Percentiles rank a stretch among this genome's conserved stretches.
Evolutionary conservation across 2,113 vertebrate genomes (phyloP).

Genomic region (Rostratula benghalensis): DNA sequence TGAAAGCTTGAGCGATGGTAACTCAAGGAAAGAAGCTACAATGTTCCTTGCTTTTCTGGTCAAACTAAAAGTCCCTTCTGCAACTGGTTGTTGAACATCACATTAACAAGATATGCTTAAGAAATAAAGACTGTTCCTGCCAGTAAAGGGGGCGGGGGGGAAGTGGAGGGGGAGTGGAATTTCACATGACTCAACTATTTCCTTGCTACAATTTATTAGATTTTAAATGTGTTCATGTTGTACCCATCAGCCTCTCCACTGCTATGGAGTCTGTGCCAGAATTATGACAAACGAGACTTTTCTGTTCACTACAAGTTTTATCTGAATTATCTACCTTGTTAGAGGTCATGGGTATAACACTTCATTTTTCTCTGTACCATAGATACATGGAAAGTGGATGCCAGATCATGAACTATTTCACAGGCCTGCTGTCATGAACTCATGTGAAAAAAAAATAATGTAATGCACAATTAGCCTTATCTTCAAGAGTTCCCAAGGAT

Average conservation of each 20-base stretch:
- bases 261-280: conserved; percentile 38
- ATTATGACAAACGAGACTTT: conserved; percentile 56
- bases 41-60: not conserved
- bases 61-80: not conserved
- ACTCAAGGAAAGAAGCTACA: not conserved
- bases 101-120: not conserved
- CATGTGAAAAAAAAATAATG: not conserved
- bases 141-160: not conserved
- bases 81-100: not conserved
- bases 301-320: conserved; percentile 50
- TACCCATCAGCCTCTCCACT: conserved; percentile 49
- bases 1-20: not conserved
- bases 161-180: not conserved
- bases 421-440: conserved; percentile 41
- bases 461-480: conserved; percentile 47
- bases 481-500: conserved; percentile 38
- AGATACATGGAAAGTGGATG: conserved; percentile 19
- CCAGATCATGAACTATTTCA: conserved; percentile 49
- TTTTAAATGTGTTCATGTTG: conserved; percentile 47
- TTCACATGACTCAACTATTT: conserved; percentile 58
- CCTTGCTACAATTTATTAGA: conserved; percentile 43
- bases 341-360: conserved; percentile 62
- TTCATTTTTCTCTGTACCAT: conserved; percentile 56
- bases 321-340: conserved; percentile 61
- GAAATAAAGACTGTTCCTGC: not conserved